Conservation (phyloP, 2,888 invertebrate species). For the Eilema caniola region DNA sequence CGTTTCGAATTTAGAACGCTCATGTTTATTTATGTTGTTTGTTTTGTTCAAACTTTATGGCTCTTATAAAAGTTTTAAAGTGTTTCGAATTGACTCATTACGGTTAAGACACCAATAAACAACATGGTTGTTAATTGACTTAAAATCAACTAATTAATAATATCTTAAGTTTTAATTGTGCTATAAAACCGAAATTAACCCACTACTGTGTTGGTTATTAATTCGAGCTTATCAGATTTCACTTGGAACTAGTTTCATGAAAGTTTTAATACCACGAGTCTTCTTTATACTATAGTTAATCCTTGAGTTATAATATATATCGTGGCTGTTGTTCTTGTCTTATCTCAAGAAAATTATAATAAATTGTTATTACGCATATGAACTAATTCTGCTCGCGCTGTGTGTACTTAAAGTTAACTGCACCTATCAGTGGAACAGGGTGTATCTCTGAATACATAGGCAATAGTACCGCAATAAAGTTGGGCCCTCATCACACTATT, state of each 20-base stretch:
- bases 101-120: conserved; percentile 53
- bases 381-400: conserved; percentile 32
- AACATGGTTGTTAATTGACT: conserved; percentile 58
- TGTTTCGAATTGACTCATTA: conserved; percentile 61
- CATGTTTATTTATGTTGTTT: conserved; percentile 61
- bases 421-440: conserved; percentile 36
- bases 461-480: conserved; percentile 64
- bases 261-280: conserved; percentile 32
- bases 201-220: conserved; percentile 46
- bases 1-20: conserved; percentile 64
- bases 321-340: conserved; percentile 33
- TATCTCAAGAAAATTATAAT: conserved; percentile 41
- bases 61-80: conserved; percentile 60
- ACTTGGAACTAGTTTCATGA: conserved; percentile 40
- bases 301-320: conserved; percentile 17
- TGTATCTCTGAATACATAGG: conserved; percentile 53
- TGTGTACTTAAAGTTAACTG: conserved; percentile 50
- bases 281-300: conserved; percentile 19
- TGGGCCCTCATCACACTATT: conserved; percentile 67
- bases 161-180: conserved; percentile 57
- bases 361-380: conserved; percentile 39
- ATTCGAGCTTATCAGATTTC: conserved; percentile 47
- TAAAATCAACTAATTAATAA: conserved; percentile 66
- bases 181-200: conserved; percentile 49
- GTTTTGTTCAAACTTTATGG: conserved; percentile 57